These are phyloP conservation scores for Petrolisthes cinctipes DNA, from an alignment of 2,888 invertebrate genomes.

Conservation along the genomic window DNA sequence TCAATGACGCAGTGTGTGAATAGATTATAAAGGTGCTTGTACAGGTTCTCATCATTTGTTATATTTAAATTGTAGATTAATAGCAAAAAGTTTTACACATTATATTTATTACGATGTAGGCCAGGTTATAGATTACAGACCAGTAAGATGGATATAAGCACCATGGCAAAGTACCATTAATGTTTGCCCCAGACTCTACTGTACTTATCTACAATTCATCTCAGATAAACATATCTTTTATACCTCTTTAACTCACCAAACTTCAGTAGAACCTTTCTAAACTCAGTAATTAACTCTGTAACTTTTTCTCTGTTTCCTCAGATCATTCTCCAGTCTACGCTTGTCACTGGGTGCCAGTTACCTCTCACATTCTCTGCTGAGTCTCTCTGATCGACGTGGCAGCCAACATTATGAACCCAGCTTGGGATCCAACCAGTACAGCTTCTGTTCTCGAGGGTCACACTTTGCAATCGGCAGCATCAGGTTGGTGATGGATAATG, in stretches of 20 bases:
- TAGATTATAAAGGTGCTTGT: no score
- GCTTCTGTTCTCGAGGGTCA: slow-evolving; percentile 57
- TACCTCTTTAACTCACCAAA: background rate
- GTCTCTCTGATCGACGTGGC: slow-evolving; percentile 39
- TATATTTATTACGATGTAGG: no score
- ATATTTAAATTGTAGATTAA: no score
- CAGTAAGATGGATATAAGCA: no score
- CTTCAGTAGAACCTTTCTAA: background rate
- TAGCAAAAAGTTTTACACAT: no score
- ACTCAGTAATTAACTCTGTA: background rate
- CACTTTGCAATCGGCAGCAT: slow-evolving; percentile 49
- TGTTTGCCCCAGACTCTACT: no score
- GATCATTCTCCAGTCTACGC: slow-evolving; percentile 61
- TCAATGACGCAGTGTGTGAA: no score
- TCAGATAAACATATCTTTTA: no score
- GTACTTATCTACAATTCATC: no score
- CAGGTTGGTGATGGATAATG: slow-evolving; percentile 8
- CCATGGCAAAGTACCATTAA: no score
- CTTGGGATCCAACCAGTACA: slow-evolving; percentile 53
- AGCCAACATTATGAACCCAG: slow-evolving; percentile 8
- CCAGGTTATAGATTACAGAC: no score
- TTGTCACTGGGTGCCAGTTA: slow-evolving; percentile 59
- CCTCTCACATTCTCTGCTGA: slow-evolving; percentile 62
- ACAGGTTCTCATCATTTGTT: no score
- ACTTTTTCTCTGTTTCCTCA: slow-evolving; percentile 4